A percentile compares a stretch with the other conserved stretches of the same genome.
Conservation (phyloP, 1,140 invertebrate species). For the Cydia amplana region DNA sequence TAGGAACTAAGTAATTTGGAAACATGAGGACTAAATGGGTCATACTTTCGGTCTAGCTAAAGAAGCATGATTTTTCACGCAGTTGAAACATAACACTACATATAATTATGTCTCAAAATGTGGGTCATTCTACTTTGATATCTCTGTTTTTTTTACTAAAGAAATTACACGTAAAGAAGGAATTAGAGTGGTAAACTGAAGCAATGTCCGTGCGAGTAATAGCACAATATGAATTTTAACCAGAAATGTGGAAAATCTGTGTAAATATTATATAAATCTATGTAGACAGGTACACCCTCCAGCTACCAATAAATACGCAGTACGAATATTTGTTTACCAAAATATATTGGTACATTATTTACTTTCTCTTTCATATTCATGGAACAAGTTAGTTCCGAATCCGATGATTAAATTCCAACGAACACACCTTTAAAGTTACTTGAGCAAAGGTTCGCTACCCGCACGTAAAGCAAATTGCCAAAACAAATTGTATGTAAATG, state of each 20-base stretch:
- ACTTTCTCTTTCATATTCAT: conserved; percentile 12
- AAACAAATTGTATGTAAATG: conserved; percentile 10
- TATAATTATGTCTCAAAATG: too few species aligned
- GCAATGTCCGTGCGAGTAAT: too few species aligned
- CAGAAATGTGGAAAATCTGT: not conserved
- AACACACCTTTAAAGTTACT: conserved; percentile 8
- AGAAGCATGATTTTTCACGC: too few species aligned
- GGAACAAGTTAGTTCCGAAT: not conserved
- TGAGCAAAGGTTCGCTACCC: conserved; percentile 3
- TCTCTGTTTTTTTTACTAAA: too few species aligned
- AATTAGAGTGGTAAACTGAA: too few species aligned
- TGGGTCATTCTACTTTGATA: too few species aligned
- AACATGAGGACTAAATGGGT: not conserved
- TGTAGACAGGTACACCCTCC: not conserved
- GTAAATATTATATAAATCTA: too few species aligned
- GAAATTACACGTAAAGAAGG: too few species aligned
- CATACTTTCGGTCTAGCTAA: too few species aligned
- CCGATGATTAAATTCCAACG: conserved; percentile 10
- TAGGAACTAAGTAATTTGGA: not conserved
- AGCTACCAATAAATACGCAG: not conserved
- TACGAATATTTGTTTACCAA: not conserved
- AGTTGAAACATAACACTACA: too few species aligned
- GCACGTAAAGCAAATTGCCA: conserved; percentile 11
- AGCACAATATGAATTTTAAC: not conserved
- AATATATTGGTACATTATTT: conserved; percentile 4